phyloP scores from a whole-genome alignment of 1,140 invertebrate species.

The Polypedilum vanderplanki region DNA sequence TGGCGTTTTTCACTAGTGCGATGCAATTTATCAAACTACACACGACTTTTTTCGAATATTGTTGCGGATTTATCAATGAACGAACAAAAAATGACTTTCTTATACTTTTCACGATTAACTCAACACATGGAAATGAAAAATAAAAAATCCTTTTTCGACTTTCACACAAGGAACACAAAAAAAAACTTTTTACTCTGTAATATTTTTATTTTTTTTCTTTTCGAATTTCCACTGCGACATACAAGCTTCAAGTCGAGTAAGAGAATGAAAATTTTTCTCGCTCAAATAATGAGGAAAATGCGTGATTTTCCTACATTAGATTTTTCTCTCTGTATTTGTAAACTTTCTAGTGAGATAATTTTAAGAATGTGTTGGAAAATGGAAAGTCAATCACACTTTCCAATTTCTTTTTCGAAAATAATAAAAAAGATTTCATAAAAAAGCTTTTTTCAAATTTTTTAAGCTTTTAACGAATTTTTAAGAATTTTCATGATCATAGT shows the following conservation, averaged over 20 bases:
- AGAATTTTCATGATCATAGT: too few relatives aligned
- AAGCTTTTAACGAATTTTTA: too few relatives aligned
- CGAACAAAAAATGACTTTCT: not conserved
- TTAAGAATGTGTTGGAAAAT: not conserved
- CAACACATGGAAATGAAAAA: conserved; percentile 16
- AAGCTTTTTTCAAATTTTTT: not conserved
- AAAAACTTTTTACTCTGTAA: not conserved
- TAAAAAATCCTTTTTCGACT: conserved; percentile 2
- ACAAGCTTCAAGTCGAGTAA: conserved; percentile 21
- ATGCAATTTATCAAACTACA: not conserved
- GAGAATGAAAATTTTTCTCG: conserved; percentile 21
- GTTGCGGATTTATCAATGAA: not conserved
- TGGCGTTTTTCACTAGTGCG: conserved; percentile 5
- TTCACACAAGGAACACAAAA: conserved; percentile 1
- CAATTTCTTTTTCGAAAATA: not conserved
- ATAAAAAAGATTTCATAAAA: too few relatives aligned
- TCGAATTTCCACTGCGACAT: conserved; percentile 28
- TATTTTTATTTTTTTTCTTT: not conserved
- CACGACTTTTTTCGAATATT: not conserved
- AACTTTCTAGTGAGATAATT: not conserved
- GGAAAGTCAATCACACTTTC: not conserved
- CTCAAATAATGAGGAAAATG: conserved; percentile 10
- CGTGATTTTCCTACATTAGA: conserved; percentile 12
- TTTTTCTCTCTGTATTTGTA: not conserved
- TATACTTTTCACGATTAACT: not conserved